Percentiles rank a stretch among this genome's conserved stretches.
Conservation (phyloP, 1,140 invertebrate species). For the Araneus ventricosus region DNA sequence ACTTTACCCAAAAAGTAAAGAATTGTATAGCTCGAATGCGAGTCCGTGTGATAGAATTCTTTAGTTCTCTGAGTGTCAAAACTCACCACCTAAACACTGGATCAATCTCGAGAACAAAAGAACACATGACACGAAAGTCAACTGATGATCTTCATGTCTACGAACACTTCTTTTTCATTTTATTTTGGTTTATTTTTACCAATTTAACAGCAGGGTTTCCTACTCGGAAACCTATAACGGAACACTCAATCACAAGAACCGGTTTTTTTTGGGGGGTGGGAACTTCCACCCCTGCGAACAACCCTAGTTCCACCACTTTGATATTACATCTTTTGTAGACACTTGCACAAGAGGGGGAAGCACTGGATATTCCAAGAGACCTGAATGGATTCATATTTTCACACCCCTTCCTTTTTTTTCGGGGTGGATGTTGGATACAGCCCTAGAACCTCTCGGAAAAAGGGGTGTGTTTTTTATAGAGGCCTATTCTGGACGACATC, state of each 20-base stretch:
- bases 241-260: background rate
- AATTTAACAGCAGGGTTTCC: background rate
- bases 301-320: background rate
- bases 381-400: constrained; percentile 13
- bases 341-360: background rate
- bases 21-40: no score
- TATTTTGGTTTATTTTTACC: background rate
- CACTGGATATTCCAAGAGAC: background rate
- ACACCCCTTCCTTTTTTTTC: background rate
- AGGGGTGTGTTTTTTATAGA: background rate
- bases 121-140: background rate
- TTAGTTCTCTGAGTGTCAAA: no score
- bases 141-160: background rate
- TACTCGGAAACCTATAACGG: background rate
- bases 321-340: background rate
- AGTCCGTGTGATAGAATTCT: no score
- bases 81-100: no score
- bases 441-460: background rate
- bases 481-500: background rate
- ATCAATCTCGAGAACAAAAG: background rate
- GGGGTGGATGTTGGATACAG: background rate
- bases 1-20: no score
- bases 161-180: background rate
- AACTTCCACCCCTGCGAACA: background rate
- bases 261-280: background rate